These are phyloP conservation scores for Dascillus cervinus DNA, from an alignment of 2,888 invertebrate species.

Conservation along the genomic window DNA sequence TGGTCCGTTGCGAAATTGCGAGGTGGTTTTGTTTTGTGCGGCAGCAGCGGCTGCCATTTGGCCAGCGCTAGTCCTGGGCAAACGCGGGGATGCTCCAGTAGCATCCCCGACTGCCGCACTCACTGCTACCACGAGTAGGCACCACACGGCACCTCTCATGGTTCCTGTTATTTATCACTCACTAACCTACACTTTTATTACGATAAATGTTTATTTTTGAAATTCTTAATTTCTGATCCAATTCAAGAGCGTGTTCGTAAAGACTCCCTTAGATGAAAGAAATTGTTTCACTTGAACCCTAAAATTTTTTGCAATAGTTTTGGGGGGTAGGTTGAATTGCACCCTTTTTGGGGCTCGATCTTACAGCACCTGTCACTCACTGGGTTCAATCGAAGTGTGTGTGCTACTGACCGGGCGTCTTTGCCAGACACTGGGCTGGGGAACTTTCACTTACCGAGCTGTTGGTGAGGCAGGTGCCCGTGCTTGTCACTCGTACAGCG, in stretches of 20 bases:
- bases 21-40: slow-evolving; percentile 38
- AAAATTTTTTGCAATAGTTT: not conserved
- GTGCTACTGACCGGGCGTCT: slow-evolving; percentile 36
- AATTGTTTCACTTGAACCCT: no score
- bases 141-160: slow-evolving; percentile 35
- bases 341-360: slow-evolving; percentile 4
- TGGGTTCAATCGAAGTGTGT: slow-evolving; percentile 34
- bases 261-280: no score
- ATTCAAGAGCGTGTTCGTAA: no score
- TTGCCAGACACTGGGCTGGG: slow-evolving; percentile 23
- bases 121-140: slow-evolving; percentile 29
- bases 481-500: slow-evolving; percentile 15
- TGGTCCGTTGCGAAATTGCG: slow-evolving; percentile 29
- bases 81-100: slow-evolving; percentile 44
- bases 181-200: slow-evolving; percentile 6
- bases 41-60: slow-evolving; percentile 44
- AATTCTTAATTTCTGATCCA: no score
- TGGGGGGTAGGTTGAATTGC: not conserved
- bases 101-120: slow-evolving; percentile 35
- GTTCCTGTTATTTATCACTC: slow-evolving; percentile 8
- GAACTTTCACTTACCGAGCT: slow-evolving; percentile 24
- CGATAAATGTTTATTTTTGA: no score
- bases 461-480: slow-evolving; percentile 20
- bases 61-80: slow-evolving; percentile 53
- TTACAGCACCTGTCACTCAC: slow-evolving; percentile 29